These are phyloP conservation scores for Drosophila dunni DNA, from an alignment of 1,140 invertebrate genomes.

Conservation along the genomic window DNA sequence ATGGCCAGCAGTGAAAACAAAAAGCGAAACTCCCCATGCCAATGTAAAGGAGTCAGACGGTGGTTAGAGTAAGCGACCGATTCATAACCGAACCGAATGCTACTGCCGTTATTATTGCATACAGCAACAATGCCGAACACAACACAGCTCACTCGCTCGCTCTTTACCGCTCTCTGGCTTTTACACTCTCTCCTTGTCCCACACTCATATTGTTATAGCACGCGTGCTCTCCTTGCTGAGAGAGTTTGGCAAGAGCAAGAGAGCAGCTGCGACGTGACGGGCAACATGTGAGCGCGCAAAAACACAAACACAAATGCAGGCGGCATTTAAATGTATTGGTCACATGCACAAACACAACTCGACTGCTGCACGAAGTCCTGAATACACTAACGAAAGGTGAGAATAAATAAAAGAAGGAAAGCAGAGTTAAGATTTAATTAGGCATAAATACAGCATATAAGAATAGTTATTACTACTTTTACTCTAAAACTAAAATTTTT, in stretches of 20 bases:
- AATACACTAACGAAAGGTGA: conserved; percentile 6
- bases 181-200: neutral
- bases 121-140: conserved; percentile 43
- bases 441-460: too few species aligned
- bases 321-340: conserved; percentile 47
- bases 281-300: conserved; percentile 49
- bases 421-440: neutral
- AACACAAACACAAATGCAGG: conserved; percentile 43
- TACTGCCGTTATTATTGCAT: conserved; percentile 24
- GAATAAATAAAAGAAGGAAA: neutral
- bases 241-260: neutral
- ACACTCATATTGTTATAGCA: neutral
- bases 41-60: conserved; percentile 35
- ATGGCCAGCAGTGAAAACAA: conserved; percentile 33
- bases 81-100: neutral
- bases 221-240: conserved; percentile 9
- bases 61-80: conserved; percentile 39
- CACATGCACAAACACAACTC: conserved; percentile 26
- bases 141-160: neutral
- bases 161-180: conserved; percentile 1
- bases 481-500: neutral
- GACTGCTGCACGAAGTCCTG: neutral
- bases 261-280: conserved; percentile 36
- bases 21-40: conserved; percentile 19
- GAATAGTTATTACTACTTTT: neutral